phyloP scores from a whole-genome alignment of 2,797 vertebrate genomes.

The Gambelia wislizenii region DNA sequence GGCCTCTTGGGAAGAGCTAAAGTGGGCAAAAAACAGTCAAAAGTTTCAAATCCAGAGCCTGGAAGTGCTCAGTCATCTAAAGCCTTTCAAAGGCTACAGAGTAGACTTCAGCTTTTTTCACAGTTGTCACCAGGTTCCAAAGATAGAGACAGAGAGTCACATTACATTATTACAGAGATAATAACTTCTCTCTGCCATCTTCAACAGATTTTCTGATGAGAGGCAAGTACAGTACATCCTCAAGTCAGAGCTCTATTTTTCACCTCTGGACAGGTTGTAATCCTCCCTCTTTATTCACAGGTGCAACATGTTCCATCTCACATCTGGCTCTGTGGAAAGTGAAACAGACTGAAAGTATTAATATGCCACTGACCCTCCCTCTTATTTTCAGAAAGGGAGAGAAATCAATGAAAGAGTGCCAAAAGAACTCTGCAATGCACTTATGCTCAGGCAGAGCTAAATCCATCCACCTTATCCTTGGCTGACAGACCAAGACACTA shows the following conservation, averaged over 20 bases:
- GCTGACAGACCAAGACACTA: conserved; percentile 26
- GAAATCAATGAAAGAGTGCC: conserved; percentile 20
- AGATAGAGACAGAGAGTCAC: background rate
- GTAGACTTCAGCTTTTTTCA: background rate
- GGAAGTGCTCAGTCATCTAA: background rate
- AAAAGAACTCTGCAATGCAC: conserved; percentile 18
- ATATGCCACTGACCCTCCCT: conserved; percentile 13
- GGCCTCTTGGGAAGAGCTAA: background rate
- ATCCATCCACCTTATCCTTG: conserved; percentile 28
- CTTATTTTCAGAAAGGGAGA: background rate
- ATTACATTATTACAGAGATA: background rate
- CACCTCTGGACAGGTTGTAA: background rate
- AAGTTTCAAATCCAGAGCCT: conserved; percentile 2
- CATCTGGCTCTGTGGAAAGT: conserved; percentile 5
- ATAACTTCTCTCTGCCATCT: conserved; percentile 13
- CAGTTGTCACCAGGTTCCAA: background rate
- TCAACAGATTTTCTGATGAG: background rate
- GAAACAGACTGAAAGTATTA: conserved; percentile 1
- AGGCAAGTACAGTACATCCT: background rate
- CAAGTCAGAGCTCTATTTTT: background rate
- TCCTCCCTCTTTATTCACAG: background rate
- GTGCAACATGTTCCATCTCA: background rate
- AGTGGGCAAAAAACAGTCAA: background rate
- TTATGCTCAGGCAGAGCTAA: conserved; percentile 8
- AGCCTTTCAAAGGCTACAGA: background rate